A percentile compares a stretch with the other conserved stretches of the same genome.
phyloP scores from a whole-genome alignment of 2,888 invertebrate species.

The Pasiphila rectangulata region DNA sequence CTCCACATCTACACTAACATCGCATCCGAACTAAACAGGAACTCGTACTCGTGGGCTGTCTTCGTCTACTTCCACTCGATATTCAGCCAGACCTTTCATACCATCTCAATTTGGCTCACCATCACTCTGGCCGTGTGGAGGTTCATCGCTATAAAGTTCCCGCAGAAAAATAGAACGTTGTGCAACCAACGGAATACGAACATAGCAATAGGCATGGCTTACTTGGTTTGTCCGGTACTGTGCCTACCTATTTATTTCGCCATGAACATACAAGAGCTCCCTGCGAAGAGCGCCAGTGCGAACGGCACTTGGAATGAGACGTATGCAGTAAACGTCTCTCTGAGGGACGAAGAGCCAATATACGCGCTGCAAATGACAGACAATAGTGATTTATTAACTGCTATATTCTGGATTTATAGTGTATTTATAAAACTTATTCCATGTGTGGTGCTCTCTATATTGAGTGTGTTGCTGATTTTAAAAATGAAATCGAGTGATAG shows the following conservation, averaged over 20 bases:
- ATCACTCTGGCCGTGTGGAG: conserved; percentile 96
- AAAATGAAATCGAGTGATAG: conserved; percentile 91
- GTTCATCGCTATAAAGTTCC: conserved; percentile 92
- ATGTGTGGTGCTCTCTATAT: conserved; percentile 91
- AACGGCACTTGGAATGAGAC: conserved; percentile 51
- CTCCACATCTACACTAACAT: conserved; percentile 87
- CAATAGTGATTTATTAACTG: conserved; percentile 82
- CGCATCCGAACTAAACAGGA: conserved; percentile 65
- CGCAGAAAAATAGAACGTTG: conserved; percentile 89
- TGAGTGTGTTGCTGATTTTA: conserved; percentile 87
- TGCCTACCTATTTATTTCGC: conserved; percentile 92
- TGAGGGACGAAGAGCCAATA: conserved; percentile 66
- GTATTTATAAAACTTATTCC: conserved; percentile 95
- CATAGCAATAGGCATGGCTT: conserved; percentile 87
- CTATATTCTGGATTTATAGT: conserved; percentile 95
- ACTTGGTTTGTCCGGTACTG: conserved; percentile 89
- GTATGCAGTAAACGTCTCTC: conserved; percentile 42
- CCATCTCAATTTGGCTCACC: conserved; percentile 95
- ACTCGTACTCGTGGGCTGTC: conserved; percentile 87
- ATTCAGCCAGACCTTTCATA: conserved; percentile 93
- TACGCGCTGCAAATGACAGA: conserved; percentile 85
- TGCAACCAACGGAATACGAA: conserved; percentile 90
- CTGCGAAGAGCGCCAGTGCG: conserved; percentile 32
- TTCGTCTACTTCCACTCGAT: conserved; percentile 94
- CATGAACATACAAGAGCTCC: conserved; percentile 83